Conservation (phyloP, 2,797 vertebrate genomes). For the Myotis findleyi region DNA sequence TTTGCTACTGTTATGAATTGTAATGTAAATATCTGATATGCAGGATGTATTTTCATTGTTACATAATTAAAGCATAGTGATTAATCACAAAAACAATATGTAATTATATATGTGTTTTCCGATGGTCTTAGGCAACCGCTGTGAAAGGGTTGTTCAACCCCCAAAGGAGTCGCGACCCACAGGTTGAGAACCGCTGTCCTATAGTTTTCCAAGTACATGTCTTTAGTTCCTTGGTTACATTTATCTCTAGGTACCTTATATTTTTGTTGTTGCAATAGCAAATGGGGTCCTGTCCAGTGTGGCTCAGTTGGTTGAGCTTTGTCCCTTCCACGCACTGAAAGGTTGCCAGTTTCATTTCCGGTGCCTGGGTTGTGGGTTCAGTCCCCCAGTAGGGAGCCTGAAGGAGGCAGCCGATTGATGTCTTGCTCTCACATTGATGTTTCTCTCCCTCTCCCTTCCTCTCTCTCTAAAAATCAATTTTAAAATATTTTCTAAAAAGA, state of each 20-base stretch:
- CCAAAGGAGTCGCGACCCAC: too few relatives aligned
- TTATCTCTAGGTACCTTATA: not conserved
- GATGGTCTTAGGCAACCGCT: too few relatives aligned
- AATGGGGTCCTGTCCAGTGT: not conserved
- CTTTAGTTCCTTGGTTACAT: not conserved
- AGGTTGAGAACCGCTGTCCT: not conserved
- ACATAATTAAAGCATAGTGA: too few relatives aligned
- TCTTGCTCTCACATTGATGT: not conserved
- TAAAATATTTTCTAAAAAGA: not conserved
- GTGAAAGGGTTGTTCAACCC: too few relatives aligned
- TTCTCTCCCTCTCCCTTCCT: not conserved
- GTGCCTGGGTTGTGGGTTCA: not conserved
- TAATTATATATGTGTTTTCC: too few relatives aligned
- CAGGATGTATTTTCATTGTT: too few relatives aligned
- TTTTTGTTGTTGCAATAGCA: not conserved
- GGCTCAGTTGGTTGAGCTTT: not conserved
- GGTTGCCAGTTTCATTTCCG: not conserved
- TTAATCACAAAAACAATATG: too few relatives aligned
- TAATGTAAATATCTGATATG: too few relatives aligned
- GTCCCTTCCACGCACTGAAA: not conserved
- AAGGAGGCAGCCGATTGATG: not conserved
- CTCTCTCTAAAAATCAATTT: not conserved
- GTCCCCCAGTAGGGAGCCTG: not conserved
- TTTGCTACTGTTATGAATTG: too few relatives aligned
- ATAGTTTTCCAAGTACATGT: not conserved